Base-by-base conservation (phyloP, 2,888 invertebrate species). In the Pristionchus arcanus region DNA sequence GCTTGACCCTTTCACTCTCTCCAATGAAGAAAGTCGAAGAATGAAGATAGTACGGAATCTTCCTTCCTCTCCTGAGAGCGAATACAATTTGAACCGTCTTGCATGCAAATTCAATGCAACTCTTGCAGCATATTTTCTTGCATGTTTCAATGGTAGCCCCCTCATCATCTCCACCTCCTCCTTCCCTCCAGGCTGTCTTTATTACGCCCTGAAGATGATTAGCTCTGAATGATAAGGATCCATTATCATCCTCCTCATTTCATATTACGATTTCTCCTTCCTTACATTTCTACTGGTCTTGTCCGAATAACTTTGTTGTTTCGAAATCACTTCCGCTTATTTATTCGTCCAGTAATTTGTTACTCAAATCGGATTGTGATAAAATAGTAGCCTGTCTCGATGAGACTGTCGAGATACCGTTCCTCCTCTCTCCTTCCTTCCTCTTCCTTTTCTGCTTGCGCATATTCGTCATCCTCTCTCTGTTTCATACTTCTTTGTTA, bases 401-500 rank as follows among this genome's bases (percentile, higher is more conserved):
- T n/a, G 31, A 71, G 71, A 34, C 3, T 71, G 15, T 71, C 31
- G 34, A 34, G 16, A 34, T 34, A 71, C 28, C 71, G 71, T 71
- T 49, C 19, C 42, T 77, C 34, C 31, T 34, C 5, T 34, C 55
- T 53, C 42, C 31, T 13, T 77, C 34, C 85, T 59, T 84, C 55
- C 31, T 55, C 25, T 84, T 53, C 19, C 83, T 55, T 53, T 42
- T 49, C 81, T 37, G 9, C 34, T 77, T 77, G 77, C 34, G 77
- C 77, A 42, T 49, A 49, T 81, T 81, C 81, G 81, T 81, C 81
- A 81, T 53, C 77, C 42, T 49, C n/a, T 7, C 16, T 9, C 25
- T 81, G 53, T 53, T 81, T 81, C 81, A 81, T 49, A 49, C 81
- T 53, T 42, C 81, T n/a, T 81, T 81, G 81, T 81, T 81, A 81